These are phyloP conservation scores for Microctonus aethiopoides DNA, from an alignment of 2,888 invertebrate genomes.

Conservation along the genomic window DNA sequence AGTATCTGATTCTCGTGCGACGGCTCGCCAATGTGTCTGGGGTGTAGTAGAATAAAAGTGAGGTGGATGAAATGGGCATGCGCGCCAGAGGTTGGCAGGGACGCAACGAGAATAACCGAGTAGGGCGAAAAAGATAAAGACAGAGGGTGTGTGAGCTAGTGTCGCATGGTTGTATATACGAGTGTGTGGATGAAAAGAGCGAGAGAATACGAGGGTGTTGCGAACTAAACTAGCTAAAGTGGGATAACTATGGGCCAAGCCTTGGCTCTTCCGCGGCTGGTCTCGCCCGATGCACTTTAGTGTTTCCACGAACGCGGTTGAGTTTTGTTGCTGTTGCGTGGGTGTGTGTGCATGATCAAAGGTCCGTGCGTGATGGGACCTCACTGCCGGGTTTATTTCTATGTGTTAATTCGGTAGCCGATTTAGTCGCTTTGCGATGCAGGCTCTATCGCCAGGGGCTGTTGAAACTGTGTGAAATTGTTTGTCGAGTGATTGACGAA, in stretches of 20 bases:
- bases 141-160: slow-evolving; percentile 36
- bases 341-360: slow-evolving; percentile 38
- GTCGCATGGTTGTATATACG: slow-evolving; percentile 23
- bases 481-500: slow-evolving; percentile 1
- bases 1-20: slow-evolving; percentile 7
- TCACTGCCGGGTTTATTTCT: slow-evolving; percentile 48
- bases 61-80: slow-evolving; percentile 39
- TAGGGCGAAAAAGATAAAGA: slow-evolving; percentile 8
- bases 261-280: slow-evolving; percentile 27
- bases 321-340: slow-evolving; percentile 49
- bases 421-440: slow-evolving; percentile 36
- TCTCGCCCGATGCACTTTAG: slow-evolving; percentile 29
- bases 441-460: slow-evolving; percentile 23
- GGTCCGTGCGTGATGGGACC: slow-evolving; percentile 58
- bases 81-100: slow-evolving; percentile 46
- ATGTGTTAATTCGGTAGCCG: slow-evolving; percentile 52
- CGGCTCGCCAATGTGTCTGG: slow-evolving; percentile 28
- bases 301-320: slow-evolving; percentile 60
- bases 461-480: slow-evolving; percentile 16
- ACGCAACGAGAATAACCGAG: slow-evolving; percentile 26
- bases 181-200: slow-evolving; percentile 31
- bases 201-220: slow-evolving; percentile 24
- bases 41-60: slow-evolving; percentile 23
- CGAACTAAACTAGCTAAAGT: background rate
- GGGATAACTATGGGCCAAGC: slow-evolving; percentile 23